Conservation (phyloP, 2,797 vertebrate genomes). For the Phoxinus dragarum region DNA sequence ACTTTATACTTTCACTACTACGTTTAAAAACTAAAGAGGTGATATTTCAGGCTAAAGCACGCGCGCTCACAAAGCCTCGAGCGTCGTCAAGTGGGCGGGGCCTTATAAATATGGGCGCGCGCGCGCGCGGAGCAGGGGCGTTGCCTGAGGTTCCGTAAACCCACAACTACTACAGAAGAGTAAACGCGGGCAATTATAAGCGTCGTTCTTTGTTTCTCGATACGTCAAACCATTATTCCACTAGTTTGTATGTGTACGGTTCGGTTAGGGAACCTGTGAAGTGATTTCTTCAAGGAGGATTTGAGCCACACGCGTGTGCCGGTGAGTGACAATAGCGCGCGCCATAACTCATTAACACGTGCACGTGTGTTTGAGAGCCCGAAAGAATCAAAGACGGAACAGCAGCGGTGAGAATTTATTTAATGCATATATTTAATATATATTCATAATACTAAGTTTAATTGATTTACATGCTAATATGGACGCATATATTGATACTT, state of each 20-base stretch:
- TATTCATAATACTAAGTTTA: background rate
- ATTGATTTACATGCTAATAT: background rate
- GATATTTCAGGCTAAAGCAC: too few relatives aligned
- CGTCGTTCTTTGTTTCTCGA: fast-evolving
- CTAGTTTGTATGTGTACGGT: background rate
- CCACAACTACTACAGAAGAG: fast-evolving
- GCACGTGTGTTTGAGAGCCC: background rate
- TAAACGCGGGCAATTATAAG: background rate
- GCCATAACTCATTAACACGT: background rate
- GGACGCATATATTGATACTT: background rate
- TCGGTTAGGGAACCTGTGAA: background rate
- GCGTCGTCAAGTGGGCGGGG: background rate
- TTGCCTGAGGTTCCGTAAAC: background rate
- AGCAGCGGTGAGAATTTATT: background rate
- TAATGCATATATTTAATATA: background rate
- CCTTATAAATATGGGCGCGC: fast-evolving
- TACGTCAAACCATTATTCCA: fast-evolving
- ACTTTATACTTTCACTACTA: background rate
- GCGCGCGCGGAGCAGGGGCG: background rate
- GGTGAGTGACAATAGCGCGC: background rate
- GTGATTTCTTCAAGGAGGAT: background rate
- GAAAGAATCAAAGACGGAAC: background rate
- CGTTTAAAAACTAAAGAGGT: too few relatives aligned
- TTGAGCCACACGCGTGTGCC: background rate
- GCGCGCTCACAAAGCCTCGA: background rate